Evolutionary conservation across 1,140 invertebrate species (phyloP), one percentile per base, ranked within the genome.

Genomic region (Heterodera schachtii): DNA sequence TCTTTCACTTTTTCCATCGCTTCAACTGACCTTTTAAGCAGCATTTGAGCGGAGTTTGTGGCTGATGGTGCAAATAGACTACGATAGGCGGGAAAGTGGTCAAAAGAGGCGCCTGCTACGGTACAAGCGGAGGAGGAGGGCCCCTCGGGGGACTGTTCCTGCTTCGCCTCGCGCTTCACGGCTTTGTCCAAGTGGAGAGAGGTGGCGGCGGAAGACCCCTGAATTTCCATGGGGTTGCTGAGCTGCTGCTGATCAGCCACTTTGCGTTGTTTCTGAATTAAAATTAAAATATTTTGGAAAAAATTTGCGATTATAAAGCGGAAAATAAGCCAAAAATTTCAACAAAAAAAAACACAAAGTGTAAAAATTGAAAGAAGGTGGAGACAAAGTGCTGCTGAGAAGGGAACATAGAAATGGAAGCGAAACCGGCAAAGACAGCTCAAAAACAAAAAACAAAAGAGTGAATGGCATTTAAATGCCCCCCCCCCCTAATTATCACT

Each of bases 1-100:
- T 31, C n/a, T 71, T 71, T 46, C 69, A 19, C 31, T 46, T 71
- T 19, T 16, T 19, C 57, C 69, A 31, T 70, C 67, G 67, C 41
- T 52, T 71, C 69, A 71, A 71, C 69, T 71, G 41, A 41, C 69
- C 44, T 71, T 71, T 71, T 71, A 21, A 71, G 19, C 69, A 71
- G 69, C 69, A 71, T 71, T 71, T 64, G 57, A 64, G 69, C 69
- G 9, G 69, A 41, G 43, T 71, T 41, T 46, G 69, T 19, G 69
- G 57, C 19, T 64, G 57, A 64, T 64, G 69, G 69, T 41, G 69
- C 69, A 6, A 71, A 71, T 41, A 71, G 69, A 46, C 69, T 71
- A 6, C 69, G 69, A 41, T 71, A 71, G 31, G 21, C 69, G 69
- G 69, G 57, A 11, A 64, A 64, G 4, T 64, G 57, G 57, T 13